Evolutionary conservation across 2,888 invertebrate genomes (phyloP).

Genomic region (Hydriomena furcata): DNA sequence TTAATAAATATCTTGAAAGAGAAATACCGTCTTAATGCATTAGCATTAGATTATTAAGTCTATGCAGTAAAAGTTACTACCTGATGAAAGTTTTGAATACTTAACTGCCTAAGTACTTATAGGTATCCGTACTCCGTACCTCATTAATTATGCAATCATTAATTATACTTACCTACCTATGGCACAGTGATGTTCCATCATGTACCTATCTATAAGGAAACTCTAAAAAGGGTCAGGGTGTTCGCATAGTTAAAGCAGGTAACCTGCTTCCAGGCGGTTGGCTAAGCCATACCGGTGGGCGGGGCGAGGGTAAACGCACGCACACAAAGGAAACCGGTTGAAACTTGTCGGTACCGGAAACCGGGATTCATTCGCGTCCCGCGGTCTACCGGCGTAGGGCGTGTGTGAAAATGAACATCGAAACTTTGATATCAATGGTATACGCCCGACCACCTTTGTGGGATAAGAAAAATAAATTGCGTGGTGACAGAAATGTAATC

Average conservation of each 20-base stretch:
- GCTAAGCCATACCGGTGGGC: constrained; percentile 16
- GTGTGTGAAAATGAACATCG: constrained; percentile 19
- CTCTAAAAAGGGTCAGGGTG: constrained; percentile 10
- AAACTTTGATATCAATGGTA: constrained; percentile 21
- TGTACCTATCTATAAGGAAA: too few relatives aligned
- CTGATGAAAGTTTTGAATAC: too few relatives aligned
- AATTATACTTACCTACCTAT: too few relatives aligned
- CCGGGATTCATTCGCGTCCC: constrained; percentile 20
- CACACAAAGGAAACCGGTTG: constrained; percentile 25
- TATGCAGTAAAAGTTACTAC: too few relatives aligned
- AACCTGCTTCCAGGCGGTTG: constrained; percentile 18
- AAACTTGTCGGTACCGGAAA: constrained; percentile 24
- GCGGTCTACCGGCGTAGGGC: constrained; percentile 18
- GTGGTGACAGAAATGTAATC: constrained; percentile 20
- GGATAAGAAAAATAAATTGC: constrained; percentile 20
- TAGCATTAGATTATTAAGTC: too few relatives aligned
- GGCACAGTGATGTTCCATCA: too few relatives aligned
- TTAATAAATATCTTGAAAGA: too few relatives aligned
- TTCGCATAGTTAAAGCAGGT: constrained; percentile 11
- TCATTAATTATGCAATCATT: too few relatives aligned
- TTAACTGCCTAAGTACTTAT: too few relatives aligned
- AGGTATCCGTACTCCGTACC: too few relatives aligned
- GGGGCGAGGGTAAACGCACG: constrained; percentile 14
- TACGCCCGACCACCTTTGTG: constrained; percentile 20
- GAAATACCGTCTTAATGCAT: too few relatives aligned